Conservation (phyloP, 2,113 vertebrate species). For the Orthochromis indermauri region DNA sequence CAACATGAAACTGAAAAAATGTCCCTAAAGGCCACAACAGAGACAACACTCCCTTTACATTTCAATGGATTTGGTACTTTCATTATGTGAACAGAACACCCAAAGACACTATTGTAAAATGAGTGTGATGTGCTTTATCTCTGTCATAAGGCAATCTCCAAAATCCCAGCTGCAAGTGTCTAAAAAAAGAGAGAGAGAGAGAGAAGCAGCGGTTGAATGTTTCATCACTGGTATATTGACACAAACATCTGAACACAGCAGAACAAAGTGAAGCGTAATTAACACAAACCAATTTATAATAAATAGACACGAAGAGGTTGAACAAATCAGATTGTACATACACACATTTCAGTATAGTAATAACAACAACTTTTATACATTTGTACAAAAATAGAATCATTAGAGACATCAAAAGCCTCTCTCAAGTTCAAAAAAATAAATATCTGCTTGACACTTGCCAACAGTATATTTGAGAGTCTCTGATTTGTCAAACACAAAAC, state of each 20-base stretch:
- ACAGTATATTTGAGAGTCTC: background rate
- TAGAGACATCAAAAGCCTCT: background rate
- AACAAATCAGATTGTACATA: background rate
- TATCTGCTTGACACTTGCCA: background rate
- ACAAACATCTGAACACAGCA: conserved; percentile 14
- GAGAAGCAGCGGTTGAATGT: background rate
- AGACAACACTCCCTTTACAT: background rate
- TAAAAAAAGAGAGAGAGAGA: background rate
- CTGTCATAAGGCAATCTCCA: background rate
- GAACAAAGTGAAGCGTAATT: background rate
- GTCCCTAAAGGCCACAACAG: background rate
- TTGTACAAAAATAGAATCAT: conserved; percentile 48
- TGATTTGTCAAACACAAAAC: background rate
- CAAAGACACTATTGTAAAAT: background rate
- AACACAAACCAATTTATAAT: conserved; percentile 6
- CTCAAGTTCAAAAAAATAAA: conserved; percentile 21
- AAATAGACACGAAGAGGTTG: conserved; percentile 1
- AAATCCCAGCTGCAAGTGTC: background rate
- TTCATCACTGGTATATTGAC: conserved; percentile 18
- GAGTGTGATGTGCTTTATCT: background rate
- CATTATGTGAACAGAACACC: background rate
- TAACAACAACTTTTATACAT: conserved; percentile 8
- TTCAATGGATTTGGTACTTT: background rate
- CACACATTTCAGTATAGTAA: background rate
- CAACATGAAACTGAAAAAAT: background rate